phyloP scores from a whole-genome alignment of 2,797 vertebrate genomes.

The Enteromius unitaeniatus region DNA sequence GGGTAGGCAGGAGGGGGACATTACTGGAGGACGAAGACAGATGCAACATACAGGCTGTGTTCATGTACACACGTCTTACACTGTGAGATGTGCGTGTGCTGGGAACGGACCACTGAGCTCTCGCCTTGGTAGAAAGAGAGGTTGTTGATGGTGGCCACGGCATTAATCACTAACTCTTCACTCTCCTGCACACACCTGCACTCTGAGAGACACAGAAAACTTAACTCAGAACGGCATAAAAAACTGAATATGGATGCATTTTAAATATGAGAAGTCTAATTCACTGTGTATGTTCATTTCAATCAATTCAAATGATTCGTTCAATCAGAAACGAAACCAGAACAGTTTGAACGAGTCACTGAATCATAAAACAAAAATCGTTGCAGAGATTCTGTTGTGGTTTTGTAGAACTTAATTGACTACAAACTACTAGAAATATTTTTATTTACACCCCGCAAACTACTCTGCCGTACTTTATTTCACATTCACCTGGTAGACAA shows the following conservation, averaged over 20 bases:
- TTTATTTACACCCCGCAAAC: background rate
- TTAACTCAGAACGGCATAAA: background rate
- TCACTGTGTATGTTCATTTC: background rate
- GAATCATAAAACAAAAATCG: background rate
- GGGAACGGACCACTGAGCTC: constrained; percentile 76
- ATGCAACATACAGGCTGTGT: background rate
- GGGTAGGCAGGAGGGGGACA: background rate
- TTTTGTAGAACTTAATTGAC: too few relatives aligned
- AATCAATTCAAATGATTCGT: background rate
- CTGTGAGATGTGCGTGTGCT: constrained; percentile 81
- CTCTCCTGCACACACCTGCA: constrained; percentile 82
- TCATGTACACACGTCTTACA: constrained; percentile 75
- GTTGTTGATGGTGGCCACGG: constrained; percentile 89
- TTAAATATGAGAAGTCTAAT: background rate
- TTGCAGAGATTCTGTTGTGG: background rate
- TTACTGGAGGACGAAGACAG: background rate
- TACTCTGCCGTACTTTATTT: background rate
- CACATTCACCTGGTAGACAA: background rate
- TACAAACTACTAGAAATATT: background rate
- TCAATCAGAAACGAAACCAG: background rate
- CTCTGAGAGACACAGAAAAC: constrained; percentile 74
- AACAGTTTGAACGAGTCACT: background rate
- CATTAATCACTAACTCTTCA: constrained; percentile 88
- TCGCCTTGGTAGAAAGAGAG: constrained; percentile 89
- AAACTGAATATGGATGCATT: background rate